These are phyloP conservation scores for Gephyroberyx darwinii DNA, from an alignment of 2,797 vertebrate species.

Conservation along the genomic window DNA sequence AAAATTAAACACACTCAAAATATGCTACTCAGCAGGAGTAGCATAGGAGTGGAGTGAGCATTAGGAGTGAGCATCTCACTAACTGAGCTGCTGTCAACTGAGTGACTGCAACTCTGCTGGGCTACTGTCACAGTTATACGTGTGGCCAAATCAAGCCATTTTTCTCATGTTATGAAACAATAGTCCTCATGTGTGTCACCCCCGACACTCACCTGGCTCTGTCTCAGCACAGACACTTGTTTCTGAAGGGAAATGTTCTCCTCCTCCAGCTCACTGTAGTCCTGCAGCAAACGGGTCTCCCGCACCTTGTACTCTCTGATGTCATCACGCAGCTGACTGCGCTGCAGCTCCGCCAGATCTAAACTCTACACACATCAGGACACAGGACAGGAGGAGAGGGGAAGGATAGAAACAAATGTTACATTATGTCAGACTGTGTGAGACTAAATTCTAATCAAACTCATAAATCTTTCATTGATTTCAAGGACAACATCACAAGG, in stretches of 20 bases:
- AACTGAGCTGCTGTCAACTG: too few relatives aligned
- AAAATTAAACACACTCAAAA: neutral
- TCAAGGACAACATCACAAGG: neutral
- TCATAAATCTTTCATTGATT: neutral
- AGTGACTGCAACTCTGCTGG: too few relatives aligned
- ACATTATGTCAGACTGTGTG: neutral
- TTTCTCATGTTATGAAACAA: neutral
- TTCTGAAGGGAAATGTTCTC: slow-evolving; percentile 99
- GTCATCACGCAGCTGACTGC: slow-evolving; percentile 91
- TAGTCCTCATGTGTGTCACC: neutral
- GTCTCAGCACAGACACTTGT: slow-evolving; percentile 93
- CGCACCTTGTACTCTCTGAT: slow-evolving; percentile 96
- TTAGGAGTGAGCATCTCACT: too few relatives aligned
- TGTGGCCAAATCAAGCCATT: too few relatives aligned
- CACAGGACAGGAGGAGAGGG: neutral
- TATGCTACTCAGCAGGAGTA: too few relatives aligned
- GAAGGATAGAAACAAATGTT: neutral
- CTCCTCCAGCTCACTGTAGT: slow-evolving; percentile 96
- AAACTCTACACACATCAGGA: slow-evolving; percentile 78
- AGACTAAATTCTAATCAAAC: slow-evolving; percentile 2
- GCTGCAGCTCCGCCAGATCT: slow-evolving; percentile 90
- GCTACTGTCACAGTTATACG: too few relatives aligned
- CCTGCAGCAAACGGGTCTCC: slow-evolving; percentile 93
- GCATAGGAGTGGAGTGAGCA: too few relatives aligned
- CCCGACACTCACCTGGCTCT: slow-evolving; percentile 87